Percentiles rank a stretch among this genome's conserved stretches.
Conservation (phyloP, 2,888 invertebrate species). For the Theretra japonica region DNA sequence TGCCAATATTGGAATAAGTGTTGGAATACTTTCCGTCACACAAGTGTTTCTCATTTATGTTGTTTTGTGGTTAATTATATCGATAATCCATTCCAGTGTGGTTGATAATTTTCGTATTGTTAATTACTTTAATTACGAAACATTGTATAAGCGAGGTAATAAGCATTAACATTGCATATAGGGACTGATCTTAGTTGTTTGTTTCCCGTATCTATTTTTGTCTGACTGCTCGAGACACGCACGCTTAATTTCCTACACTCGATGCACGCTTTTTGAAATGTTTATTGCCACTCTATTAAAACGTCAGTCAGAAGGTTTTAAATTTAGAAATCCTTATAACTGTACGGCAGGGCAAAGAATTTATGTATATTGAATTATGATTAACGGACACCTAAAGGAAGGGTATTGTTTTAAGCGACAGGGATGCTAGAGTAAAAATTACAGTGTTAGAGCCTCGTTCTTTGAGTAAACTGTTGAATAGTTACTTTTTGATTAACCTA, state of each 20-base stretch:
- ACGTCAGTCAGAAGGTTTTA: not conserved
- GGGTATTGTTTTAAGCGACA: no score
- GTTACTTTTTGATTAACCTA: no score
- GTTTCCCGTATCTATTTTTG: not conserved
- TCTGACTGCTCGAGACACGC: not conserved
- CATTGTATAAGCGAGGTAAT: not conserved
- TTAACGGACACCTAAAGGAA: no score
- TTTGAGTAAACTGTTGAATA: no score
- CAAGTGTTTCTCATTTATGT: not conserved
- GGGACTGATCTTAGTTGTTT: not conserved
- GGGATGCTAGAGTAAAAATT: no score
- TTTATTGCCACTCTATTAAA: not conserved
- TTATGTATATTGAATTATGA: not conserved
- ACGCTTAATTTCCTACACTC: not conserved
- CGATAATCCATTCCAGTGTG: not conserved
- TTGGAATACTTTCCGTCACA: conserved; percentile 1
- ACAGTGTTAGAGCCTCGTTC: no score
- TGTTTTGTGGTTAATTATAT: not conserved
- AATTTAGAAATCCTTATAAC: not conserved
- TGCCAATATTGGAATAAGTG: not conserved
- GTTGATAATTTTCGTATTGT: not conserved
- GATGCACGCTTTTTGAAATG: conserved; percentile 6
- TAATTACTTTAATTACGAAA: not conserved
- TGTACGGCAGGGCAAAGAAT: not conserved
- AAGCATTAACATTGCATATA: not conserved